Evolutionary conservation across 2,888 invertebrate species (phyloP).

Genomic region (Adineta ricciae): DNA sequence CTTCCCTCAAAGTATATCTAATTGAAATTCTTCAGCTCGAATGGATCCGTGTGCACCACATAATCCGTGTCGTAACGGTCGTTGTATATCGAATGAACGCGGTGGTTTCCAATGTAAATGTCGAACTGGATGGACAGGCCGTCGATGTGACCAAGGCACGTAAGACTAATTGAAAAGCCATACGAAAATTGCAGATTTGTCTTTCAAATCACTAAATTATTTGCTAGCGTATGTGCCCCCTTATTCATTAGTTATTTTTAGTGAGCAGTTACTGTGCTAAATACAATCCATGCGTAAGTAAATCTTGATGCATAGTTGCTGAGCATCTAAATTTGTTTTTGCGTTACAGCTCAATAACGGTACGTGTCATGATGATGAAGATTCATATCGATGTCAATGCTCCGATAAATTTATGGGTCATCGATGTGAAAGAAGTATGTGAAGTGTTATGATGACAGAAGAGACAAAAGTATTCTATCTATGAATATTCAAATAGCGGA

Average conservation of each 20-base stretch:
- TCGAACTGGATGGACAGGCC: conserved; percentile 27
- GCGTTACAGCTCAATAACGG: not conserved
- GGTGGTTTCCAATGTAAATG: conserved; percentile 29
- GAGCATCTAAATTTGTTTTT: not conserved
- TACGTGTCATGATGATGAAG: not conserved
- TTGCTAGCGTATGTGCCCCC: not conserved
- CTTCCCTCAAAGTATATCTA: not conserved
- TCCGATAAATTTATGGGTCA: not conserved
- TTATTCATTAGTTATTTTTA: not conserved
- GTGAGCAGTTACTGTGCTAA: conserved; percentile 11
- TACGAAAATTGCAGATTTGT: not conserved
- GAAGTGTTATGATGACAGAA: not conserved
- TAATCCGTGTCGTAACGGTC: conserved; percentile 33
- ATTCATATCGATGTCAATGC: conserved; percentile 8
- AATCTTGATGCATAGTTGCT: not conserved
- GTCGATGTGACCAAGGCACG: conserved; percentile 28
- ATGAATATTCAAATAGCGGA: conserved; percentile 5
- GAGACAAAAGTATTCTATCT: not conserved
- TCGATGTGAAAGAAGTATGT: conserved; percentile 24
- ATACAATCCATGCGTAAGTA: conserved; percentile 13
- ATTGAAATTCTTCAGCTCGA: not conserved
- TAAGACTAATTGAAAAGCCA: not conserved
- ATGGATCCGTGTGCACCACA: conserved; percentile 31
- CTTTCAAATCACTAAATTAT: not conserved
- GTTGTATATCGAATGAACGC: conserved; percentile 19